These are phyloP conservation scores for Ictalurus punctatus DNA, from an alignment of 2,113 vertebrate genomes.

Conservation along the genomic window DNA sequence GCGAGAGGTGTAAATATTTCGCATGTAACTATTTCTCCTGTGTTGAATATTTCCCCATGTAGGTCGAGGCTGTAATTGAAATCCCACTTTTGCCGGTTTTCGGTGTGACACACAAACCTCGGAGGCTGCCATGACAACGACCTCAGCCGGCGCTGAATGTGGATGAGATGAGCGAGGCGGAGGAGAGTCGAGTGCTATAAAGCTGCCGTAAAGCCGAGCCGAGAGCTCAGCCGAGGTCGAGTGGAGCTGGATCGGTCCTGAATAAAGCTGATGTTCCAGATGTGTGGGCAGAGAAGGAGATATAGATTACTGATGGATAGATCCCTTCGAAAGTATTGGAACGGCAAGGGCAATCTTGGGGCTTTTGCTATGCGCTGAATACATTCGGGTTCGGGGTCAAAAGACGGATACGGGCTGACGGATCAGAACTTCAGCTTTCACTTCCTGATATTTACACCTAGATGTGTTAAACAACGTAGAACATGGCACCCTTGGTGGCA, in stretches of 20 bases:
- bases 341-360: too few species aligned
- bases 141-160: neutral
- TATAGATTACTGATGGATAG: neutral
- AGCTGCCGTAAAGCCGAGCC: neutral
- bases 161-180: neutral
- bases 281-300: neutral
- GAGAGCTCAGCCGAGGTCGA: neutral
- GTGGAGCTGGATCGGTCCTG: neutral
- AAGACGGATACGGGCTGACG: too few species aligned
- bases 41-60: conserved; percentile 9
- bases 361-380: too few species aligned
- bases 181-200: conserved; percentile 1
- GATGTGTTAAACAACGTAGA: too few species aligned
- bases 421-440: too few species aligned
- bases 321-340: neutral
- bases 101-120: neutral
- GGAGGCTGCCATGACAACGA: conserved; percentile 27
- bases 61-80: neutral
- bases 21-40: neutral
- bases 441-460: too few species aligned
- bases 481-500: too few species aligned
- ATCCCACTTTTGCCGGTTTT: conserved; percentile 5
- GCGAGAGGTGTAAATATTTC: neutral
- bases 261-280: neutral
- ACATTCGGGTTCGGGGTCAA: too few species aligned